These are phyloP conservation scores for Catharus bicknelli DNA, from an alignment of 2,113 vertebrate species.

Conservation along the genomic window DNA sequence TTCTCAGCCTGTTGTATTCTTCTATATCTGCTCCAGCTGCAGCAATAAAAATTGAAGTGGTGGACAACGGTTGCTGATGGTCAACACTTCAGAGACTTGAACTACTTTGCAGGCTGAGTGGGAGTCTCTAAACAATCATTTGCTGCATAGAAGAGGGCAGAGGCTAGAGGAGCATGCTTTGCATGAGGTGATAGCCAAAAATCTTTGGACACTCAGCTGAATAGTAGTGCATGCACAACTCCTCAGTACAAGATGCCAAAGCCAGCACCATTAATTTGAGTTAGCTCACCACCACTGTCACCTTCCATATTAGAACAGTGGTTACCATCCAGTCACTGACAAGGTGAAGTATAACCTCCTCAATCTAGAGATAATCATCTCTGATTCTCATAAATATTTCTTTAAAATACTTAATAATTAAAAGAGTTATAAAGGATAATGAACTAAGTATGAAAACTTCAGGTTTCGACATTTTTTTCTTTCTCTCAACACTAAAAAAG, in stretches of 20 bases:
- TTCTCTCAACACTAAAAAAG: background rate
- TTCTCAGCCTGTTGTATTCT: background rate
- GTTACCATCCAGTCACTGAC: background rate
- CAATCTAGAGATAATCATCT: background rate
- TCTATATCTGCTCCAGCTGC: background rate
- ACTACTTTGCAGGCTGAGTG: background rate
- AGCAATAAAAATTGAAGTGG: background rate
- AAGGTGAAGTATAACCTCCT: background rate
- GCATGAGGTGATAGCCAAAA: background rate
- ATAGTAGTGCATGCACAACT: background rate
- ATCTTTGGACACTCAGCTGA: background rate
- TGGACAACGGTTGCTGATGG: background rate
- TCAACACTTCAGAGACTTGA: background rate
- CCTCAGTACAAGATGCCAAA: background rate
- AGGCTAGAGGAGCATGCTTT: background rate
- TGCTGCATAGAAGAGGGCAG: background rate
- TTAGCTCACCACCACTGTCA: background rate
- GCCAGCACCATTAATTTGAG: background rate
- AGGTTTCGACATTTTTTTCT: background rate
- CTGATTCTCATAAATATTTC: background rate
- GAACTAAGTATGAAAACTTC: background rate
- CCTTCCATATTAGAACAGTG: background rate
- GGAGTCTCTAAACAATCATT: background rate
- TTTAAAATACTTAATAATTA: background rate
- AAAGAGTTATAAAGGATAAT: background rate